Percentiles rank a stretch among this genome's conserved stretches.
Evolutionary conservation across 2,888 invertebrate species (phyloP).

Genomic region (Eilema griseolum): DNA sequence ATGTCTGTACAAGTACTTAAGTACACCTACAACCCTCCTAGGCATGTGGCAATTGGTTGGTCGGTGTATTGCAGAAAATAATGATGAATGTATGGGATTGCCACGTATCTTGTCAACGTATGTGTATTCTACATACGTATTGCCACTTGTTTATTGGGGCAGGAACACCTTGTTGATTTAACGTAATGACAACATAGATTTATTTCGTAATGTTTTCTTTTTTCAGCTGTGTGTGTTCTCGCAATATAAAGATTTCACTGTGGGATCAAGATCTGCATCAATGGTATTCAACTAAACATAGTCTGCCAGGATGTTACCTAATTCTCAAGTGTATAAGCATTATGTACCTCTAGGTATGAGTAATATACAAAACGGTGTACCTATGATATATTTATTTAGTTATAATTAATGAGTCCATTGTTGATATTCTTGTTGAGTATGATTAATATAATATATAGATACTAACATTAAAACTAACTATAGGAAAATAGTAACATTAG

Average conservation of each 20-base stretch:
- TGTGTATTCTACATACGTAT: no score
- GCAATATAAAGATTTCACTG: conserved; percentile 97
- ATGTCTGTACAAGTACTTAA: not conserved
- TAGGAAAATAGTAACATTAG: conserved; percentile 55
- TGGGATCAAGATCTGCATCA: conserved; percentile 92
- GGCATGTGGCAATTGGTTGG: no score
- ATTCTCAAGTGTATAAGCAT: conserved; percentile 53
- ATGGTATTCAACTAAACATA: conserved; percentile 87
- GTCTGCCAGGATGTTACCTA: conserved; percentile 52
- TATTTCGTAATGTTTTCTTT: conserved; percentile 39
- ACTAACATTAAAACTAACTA: conserved; percentile 55
- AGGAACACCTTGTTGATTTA: not conserved
- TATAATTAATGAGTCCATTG: conserved; percentile 83
- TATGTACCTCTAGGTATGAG: conserved; percentile 47
- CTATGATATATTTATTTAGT: conserved; percentile 76
- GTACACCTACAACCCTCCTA: no score
- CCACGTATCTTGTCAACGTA: no score
- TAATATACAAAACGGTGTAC: conserved; percentile 50
- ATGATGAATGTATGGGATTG: no score
- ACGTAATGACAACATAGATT: not conserved
- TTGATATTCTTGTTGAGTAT: conserved; percentile 87
- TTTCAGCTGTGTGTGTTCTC: conserved; percentile 97
- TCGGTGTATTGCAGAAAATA: no score
- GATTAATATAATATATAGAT: conserved; percentile 76
- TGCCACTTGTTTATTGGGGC: no score